Evolutionary conservation across 2,113 vertebrate genomes (phyloP).

Genomic region (Hippocampus mohnikei): DNA sequence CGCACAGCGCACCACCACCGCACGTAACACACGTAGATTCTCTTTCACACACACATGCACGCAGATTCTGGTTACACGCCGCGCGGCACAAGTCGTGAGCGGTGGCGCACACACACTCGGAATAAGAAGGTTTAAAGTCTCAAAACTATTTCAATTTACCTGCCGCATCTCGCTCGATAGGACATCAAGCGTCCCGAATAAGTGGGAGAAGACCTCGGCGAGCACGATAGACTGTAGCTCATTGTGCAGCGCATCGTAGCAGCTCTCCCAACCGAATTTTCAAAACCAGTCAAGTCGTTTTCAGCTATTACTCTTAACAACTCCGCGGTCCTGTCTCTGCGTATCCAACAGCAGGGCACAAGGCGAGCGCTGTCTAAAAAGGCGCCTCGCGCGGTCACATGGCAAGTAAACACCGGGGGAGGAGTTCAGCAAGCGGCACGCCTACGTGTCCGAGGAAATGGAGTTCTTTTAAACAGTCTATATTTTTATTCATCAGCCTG

Average conservation of each 20-base stretch:
- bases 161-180: slow-evolving; percentile 55
- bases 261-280: neutral
- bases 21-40: neutral
- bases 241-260: slow-evolving; percentile 64
- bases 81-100: neutral
- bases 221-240: slow-evolving; percentile 67
- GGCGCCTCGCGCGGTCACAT: slow-evolving; percentile 31
- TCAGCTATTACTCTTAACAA: neutral
- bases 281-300: neutral
- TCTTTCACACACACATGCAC: neutral
- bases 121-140: neutral
- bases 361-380: slow-evolving; percentile 27
- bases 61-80: neutral
- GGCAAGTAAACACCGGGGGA: slow-evolving; percentile 1
- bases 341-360: neutral
- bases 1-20: neutral
- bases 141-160: slow-evolving; percentile 45
- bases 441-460: neutral
- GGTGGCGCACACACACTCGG: no score
- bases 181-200: slow-evolving; percentile 45
- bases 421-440: neutral
- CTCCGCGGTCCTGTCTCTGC: neutral
- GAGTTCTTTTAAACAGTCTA: neutral
- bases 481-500: neutral
- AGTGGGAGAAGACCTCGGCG: slow-evolving; percentile 53